Percentiles rank a stretch among this genome's conserved stretches.
Conservation (phyloP, 2,888 invertebrate genomes). For the Sarcophaga subvicina region DNA sequence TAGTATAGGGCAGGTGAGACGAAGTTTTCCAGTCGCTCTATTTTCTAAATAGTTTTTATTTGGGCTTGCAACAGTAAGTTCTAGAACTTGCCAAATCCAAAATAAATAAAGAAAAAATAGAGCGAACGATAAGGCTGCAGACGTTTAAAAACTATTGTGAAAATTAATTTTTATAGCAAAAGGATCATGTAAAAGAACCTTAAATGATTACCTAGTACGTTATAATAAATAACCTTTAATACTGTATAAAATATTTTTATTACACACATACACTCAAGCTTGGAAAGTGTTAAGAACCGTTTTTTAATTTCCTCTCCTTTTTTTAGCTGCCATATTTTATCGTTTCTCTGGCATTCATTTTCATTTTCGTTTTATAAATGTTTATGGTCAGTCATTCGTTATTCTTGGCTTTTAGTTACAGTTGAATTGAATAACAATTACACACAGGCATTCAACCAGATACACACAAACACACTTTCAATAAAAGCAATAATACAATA, state of each 20-base stretch:
- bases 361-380: constrained; percentile 2
- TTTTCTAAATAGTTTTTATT: no score
- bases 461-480: neutral
- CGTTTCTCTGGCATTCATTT: neutral
- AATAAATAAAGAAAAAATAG: no score
- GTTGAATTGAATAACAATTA: constrained; percentile 47
- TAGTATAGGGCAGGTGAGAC: no score
- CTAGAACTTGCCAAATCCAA: no score
- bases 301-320: neutral
- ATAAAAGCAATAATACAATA: neutral
- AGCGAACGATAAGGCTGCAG: no score
- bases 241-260: neutral
- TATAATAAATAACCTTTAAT: neutral
- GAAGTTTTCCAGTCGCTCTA: no score
- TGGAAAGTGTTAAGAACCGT: neutral
- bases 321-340: neutral
- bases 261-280: neutral
- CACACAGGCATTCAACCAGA: neutral
- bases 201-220: no score
- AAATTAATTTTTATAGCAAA: no score
- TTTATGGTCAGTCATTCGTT: constrained; percentile 10
- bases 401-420: constrained; percentile 15
- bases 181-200: no score
- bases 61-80: no score
- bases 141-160: no score